Base-by-base conservation (phyloP, 2,113 vertebrate species). In the Tupaia tana region DNA sequence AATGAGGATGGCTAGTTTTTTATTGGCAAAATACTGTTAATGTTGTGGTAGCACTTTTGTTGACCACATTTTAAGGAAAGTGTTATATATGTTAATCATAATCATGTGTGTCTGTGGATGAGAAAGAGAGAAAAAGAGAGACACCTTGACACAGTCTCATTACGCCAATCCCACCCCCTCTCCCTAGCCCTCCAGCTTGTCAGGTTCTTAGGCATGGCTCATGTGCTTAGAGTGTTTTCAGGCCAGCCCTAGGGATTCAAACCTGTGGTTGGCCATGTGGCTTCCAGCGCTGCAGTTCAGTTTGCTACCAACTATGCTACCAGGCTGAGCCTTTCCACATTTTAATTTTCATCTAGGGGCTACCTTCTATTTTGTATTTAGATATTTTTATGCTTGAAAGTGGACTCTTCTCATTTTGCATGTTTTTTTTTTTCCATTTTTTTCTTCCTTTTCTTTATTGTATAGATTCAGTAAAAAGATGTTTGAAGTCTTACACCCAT, bases 291-390 rank as follows among this genome's bases (percentile, higher is more conserved):
- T 43, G 43, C 43, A 43, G 43, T 43, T 43, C 43, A 43, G 43
- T 43, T 43, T 43, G 43, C 43, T 43, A 43, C 43, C 43, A 43
- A 43, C 43, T 43, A 43, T 43, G 43, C 43, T 43, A 43, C 43
- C 43, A 43, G 43, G 43, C 43, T 43, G 43, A 43, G 43, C 43
- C 43, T 43, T 43, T 43, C 27, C 25, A 67, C 34, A 79, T 85
- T 89, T 94, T 93, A n/a, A 86, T 93, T 95, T 96, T 77, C 43
- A 90, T n/a, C 34, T 63, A 7, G 61, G 58, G 20, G 1, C 10
- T 83, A 4, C 24, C 64, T 70, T 95, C 78, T 75, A 77, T 63
- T 91, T 94, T 82, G 52, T 9, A 43, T 56, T 88, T 92, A 29
- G 71, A 80, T 52, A 86, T 80, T 64, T 20, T 56, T 69, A n/a